These are phyloP conservation scores for Porites rus DNA, from an alignment of 92 coral and sea anemone genomes.

Conservation along the genomic window DNA sequence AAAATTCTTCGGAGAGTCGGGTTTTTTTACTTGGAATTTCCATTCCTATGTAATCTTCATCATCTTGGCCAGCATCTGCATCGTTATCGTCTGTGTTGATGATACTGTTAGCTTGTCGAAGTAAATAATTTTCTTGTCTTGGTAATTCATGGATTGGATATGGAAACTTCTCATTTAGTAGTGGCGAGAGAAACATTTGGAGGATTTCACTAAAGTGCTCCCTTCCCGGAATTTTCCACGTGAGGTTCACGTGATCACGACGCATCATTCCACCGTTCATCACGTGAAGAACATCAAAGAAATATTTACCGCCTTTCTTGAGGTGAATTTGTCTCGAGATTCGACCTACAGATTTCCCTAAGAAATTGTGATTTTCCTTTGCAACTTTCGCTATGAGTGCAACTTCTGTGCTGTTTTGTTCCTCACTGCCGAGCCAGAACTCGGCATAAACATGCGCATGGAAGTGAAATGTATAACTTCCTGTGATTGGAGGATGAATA, in stretches of 20 bases:
- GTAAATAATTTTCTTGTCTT: background rate
- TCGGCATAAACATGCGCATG: constrained; percentile 73
- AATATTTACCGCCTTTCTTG: constrained; percentile 50
- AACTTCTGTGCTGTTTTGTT: constrained; percentile 51
- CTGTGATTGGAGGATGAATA: constrained; percentile 70
- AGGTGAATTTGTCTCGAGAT: constrained; percentile 48
- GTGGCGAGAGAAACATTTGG: constrained; percentile 60
- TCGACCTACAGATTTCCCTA: background rate
- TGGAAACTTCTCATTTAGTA: constrained; percentile 44
- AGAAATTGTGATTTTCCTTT: constrained; percentile 1
- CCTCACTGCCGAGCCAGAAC: constrained; percentile 77
- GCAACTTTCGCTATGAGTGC: constrained; percentile 66
- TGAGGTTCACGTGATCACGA: constrained; percentile 68
- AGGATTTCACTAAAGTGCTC: constrained; percentile 32
- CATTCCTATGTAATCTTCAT: constrained; percentile 57
- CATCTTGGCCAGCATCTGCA: constrained; percentile 57
- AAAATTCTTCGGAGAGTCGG: constrained; percentile 12
- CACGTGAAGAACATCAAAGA: constrained; percentile 76
- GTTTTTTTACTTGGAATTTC: background rate
- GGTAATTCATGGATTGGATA: background rate
- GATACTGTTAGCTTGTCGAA: constrained; percentile 14
- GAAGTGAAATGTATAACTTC: constrained; percentile 62
- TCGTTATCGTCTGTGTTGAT: constrained; percentile 32
- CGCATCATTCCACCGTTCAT: constrained; percentile 68
- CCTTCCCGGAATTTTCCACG: constrained; percentile 78